Percentiles rank a stretch among this genome's conserved stretches.
phyloP scores from a whole-genome alignment of 2,797 vertebrate genomes.

The Cottoperca gobio region DNA sequence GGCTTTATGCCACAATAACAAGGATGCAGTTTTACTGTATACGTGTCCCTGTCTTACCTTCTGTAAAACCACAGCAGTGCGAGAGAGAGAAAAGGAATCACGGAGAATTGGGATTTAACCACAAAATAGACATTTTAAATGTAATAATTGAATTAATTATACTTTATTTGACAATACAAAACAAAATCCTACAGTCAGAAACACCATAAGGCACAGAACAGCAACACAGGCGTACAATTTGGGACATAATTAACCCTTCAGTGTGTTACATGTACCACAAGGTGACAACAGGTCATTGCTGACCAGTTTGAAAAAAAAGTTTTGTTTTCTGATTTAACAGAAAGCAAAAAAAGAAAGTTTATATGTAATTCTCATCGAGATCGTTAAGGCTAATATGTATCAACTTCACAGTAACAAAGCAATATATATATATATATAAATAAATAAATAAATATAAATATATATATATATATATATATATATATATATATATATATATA shows the following conservation, averaged over 20 bases:
- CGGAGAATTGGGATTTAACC: not conserved
- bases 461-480: slow-evolving; percentile 32
- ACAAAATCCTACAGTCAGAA: slow-evolving; percentile 72
- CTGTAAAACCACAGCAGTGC: not conserved
- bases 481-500: slow-evolving; percentile 9
- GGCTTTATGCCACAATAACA: not conserved
- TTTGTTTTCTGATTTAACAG: slow-evolving; percentile 43
- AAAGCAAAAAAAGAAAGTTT: slow-evolving; percentile 35
- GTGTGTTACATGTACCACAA: slow-evolving; percentile 65
- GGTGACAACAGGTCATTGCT: slow-evolving; percentile 40
- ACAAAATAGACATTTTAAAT: slow-evolving; percentile 31
- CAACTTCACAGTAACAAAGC: slow-evolving; percentile 61
- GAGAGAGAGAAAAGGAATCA: not conserved
- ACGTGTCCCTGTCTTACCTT: not conserved
- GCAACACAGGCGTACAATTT: slow-evolving; percentile 70
- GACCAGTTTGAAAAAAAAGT: slow-evolving; percentile 28
- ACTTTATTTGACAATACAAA: slow-evolving; percentile 79
- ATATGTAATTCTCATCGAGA: slow-evolving; percentile 35
- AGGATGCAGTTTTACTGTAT: not conserved
- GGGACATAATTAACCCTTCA: slow-evolving; percentile 61
- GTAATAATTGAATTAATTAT: slow-evolving; percentile 52
- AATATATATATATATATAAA: slow-evolving; percentile 31
- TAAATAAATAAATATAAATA: slow-evolving; percentile 11
- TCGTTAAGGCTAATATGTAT: slow-evolving; percentile 64
- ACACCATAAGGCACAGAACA: slow-evolving; percentile 77